Conservation (phyloP, 2,888 invertebrate genomes). For the Rotaria socialis region DNA sequence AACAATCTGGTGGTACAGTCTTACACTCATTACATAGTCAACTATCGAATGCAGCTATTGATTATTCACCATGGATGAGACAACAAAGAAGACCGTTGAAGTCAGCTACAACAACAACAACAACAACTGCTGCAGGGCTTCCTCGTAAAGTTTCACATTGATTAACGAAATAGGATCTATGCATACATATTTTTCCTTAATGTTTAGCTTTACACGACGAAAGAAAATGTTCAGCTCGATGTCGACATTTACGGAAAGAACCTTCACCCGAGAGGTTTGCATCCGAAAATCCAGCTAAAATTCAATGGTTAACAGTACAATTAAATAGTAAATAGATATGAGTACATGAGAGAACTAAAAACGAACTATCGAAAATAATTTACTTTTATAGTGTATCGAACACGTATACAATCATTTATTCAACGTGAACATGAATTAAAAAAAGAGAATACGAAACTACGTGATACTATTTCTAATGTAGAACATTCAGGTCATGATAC, state of each 20-base stretch:
- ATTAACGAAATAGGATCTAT: background rate
- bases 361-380: background rate
- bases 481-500: background rate
- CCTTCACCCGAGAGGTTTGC: background rate
- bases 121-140: background rate
- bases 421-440: slow-evolving; percentile 3
- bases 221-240: background rate
- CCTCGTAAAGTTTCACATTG: background rate
- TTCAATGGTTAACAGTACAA: slow-evolving; percentile 15
- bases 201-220: background rate
- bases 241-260: background rate
- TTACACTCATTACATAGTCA: background rate
- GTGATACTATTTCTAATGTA: background rate
- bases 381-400: background rate
- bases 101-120: background rate
- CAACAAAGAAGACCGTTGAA: background rate
- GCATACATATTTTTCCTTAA: background rate
- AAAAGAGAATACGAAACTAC: background rate
- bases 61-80: slow-evolving; percentile 31
- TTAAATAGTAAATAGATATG: background rate
- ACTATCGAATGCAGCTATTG: slow-evolving; percentile 1
- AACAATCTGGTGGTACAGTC: background rate
- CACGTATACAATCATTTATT: background rate
- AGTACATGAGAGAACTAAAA: background rate
- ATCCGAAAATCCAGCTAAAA: background rate